These are phyloP conservation scores for Antitype chi DNA, from an alignment of 2,888 invertebrate genomes.

Conservation along the genomic window DNA sequence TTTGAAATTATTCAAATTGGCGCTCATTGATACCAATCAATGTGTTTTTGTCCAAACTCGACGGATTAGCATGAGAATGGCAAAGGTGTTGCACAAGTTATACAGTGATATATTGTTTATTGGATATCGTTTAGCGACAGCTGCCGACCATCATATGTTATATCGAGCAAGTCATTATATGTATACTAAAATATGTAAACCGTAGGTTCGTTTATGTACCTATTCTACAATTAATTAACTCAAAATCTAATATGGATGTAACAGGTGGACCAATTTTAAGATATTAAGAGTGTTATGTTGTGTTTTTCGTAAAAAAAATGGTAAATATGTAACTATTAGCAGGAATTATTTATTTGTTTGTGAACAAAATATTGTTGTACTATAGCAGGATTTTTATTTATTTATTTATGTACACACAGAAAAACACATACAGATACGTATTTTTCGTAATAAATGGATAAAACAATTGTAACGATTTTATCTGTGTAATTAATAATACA, in stretches of 20 bases:
- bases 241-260: not conserved
- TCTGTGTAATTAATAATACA: conserved; percentile 22
- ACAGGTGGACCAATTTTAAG: not conserved
- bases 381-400: not conserved
- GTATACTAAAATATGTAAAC: conserved; percentile 9
- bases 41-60: conserved; percentile 76
- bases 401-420: too few species aligned
- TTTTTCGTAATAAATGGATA: not conserved
- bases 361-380: not conserved
- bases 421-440: too few species aligned
- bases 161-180: not conserved
- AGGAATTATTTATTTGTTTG: not conserved
- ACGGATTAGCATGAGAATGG: conserved; percentile 83
- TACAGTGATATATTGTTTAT: conserved; percentile 73
- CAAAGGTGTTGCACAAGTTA: conserved; percentile 71
- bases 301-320: not conserved
- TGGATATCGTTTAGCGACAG: conserved; percentile 66
- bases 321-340: conserved; percentile 1
- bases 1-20: conserved; percentile 82
- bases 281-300: not conserved
- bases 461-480: conserved; percentile 12
- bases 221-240: conserved; percentile 7
- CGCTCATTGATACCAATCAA: conserved; percentile 80
- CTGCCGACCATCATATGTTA: conserved; percentile 56
- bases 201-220: not conserved